Evolutionary conservation across 2,888 invertebrate species (phyloP), one percentile per base, ranked within the genome.

Genomic region (Lasius platythorax): DNA sequence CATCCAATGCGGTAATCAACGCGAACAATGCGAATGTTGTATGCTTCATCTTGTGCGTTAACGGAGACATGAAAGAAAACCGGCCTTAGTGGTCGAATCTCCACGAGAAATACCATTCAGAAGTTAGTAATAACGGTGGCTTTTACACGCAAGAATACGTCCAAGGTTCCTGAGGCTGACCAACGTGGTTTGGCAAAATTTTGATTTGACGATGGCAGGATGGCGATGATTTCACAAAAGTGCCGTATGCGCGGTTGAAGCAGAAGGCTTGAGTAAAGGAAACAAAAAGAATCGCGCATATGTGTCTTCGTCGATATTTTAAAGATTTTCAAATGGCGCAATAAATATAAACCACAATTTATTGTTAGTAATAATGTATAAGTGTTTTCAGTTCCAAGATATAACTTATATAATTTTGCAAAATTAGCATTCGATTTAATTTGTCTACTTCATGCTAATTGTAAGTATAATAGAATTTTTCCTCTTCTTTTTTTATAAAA

Each of bases 111-210:
- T 46, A 73, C 61, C 79, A 73, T 81, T 73, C 79, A 81, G 61
- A 81, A 63, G 37, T 81, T 61, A n/a, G 40, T 81, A 61, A 81
- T 81, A 81, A 81, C 73, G 33, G 61, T 46, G 61, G 61, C 79
- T 73, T 43, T 81, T 73, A 81, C 79, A 81, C 74, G 79, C 79
- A 63, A 81, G 73, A 81, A 72, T 73, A 79, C 61, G 58, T 37
- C 72, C 46, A 46, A 33, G 30, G 58, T 37, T 61, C 5, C 61
- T 61, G 43, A 33, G 61, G 61, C 73, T n/a, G 79, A 28, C 79
- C 61, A 3, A 61, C 79, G 79, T 46, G 73, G 79, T 81, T 50
- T 73, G 73, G 73, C 68, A 46, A 73, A 81, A 73, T 73, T 73
- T 46, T 63, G 79, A 73, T 81, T 81, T 37, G 68, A 18, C 43